Percentiles rank a stretch among this genome's conserved stretches.
Conservation (phyloP, 64 coral and sea anemone genomes). For the Stylophora pistillata region DNA sequence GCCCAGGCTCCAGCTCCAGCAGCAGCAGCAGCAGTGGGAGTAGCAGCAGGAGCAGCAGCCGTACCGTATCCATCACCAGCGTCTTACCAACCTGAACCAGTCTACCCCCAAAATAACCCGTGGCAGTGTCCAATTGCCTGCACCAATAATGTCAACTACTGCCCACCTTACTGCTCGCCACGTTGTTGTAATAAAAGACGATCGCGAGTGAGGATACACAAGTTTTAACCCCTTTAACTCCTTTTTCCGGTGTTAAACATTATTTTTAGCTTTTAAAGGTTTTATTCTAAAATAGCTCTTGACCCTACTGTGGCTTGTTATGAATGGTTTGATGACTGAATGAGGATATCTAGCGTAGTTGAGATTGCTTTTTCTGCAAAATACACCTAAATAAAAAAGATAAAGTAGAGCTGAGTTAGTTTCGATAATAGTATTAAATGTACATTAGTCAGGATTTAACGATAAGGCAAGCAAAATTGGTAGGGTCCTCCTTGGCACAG, state of each 20-base stretch:
- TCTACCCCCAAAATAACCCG: not conserved
- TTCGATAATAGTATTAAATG: not conserved
- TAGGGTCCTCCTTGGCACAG: not conserved
- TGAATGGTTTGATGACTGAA: not conserved
- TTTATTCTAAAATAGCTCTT: not conserved
- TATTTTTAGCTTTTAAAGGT: not conserved
- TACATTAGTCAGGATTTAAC: not conserved
- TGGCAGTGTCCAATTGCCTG: conserved; percentile 16
- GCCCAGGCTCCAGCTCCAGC: not conserved
- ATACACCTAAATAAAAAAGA: no score
- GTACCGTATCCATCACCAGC: conserved; percentile 6
- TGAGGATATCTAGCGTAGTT: not conserved
- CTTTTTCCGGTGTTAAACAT: not conserved
- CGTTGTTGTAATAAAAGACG: conserved; percentile 31
- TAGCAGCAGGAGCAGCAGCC: not conserved
- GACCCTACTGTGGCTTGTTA: not conserved
- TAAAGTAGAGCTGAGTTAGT: not conserved
- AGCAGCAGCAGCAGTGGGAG: not conserved
- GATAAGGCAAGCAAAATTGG: not conserved
- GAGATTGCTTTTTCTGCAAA: not conserved
- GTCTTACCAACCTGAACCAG: not conserved
- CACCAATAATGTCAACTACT: not conserved
- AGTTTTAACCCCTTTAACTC: not conserved
- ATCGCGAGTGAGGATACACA: not conserved
- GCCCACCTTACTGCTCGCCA: conserved; percentile 39